Base-by-base conservation (phyloP, 2,797 vertebrate genomes). In the Hoplostethus atlanticus region DNA sequence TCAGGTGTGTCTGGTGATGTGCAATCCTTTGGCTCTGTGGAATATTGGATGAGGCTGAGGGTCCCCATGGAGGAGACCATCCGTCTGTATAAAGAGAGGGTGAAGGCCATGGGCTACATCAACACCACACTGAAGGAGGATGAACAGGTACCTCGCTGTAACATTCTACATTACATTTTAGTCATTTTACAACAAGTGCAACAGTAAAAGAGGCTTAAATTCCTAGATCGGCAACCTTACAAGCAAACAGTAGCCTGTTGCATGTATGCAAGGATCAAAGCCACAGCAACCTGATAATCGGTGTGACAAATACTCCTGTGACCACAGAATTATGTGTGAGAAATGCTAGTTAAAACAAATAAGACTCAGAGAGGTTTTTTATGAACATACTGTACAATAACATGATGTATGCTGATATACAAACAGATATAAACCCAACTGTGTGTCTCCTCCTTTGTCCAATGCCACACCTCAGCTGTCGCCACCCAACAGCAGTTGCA, bases 21-120 rank as follows among this genome's bases (percentile, higher is more conserved):
- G 3, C 69, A 58, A 31, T 71, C 71, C 25, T 92, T 94, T 3
- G 94, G 94, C 17, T 91, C 92, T 0, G 12, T 95, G 75, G 92
- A 95, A 6, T 98, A 96, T 85, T 97, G 96, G 96, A 64, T 97
- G 79, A 91, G 90, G 68, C 91, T 99, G 82, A 91, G 90, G 91
- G 86, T 96, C 59, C 96, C 97, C 44, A 90, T 97, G 94, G 93
- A 93, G 51, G 96, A 97, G 90, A 95, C 94, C 16, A 64, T 96
- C 71, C 85, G 85, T 11, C 94, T 95, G 34, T 95, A 94, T 76
- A 94, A 84, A 71, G 95, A 98, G 68, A 93, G 89, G 55, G 84
- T 93, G 62, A 96, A 95, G 87, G 93, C 95, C 2, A 87, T 94
- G 21, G 94, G 93, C 25, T 95, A 71, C 61, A 54, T 94, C 78